A percentile compares a stretch with the other conserved stretches of the same genome.
These are phyloP conservation scores for Sinotaia quadrata DNA, from an alignment of 2,888 invertebrate genomes.

Conservation along the genomic window DNA sequence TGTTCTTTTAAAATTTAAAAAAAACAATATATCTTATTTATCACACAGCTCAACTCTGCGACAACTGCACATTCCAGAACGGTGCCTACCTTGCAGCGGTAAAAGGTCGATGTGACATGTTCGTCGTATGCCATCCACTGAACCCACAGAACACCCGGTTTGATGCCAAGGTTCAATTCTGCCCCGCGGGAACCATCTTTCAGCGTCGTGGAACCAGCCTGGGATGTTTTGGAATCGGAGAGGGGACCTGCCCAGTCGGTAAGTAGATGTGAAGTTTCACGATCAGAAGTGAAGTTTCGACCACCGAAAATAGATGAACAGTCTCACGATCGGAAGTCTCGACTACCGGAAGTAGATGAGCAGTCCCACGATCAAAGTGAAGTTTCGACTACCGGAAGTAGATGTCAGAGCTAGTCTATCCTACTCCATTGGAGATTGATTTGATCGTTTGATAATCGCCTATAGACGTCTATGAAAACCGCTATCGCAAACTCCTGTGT, in stretches of 20 bases:
- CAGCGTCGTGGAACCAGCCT: constrained; percentile 4
- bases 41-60: constrained; percentile 35
- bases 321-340: too few relatives aligned
- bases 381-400: too few relatives aligned
- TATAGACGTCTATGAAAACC: too few relatives aligned
- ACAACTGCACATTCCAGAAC: constrained; percentile 36
- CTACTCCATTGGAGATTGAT: too few relatives aligned
- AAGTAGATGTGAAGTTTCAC: too few relatives aligned
- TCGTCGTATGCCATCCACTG: constrained; percentile 32
- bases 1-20: neutral
- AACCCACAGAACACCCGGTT: neutral
- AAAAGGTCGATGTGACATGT: constrained; percentile 36
- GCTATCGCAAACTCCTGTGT: too few relatives aligned
- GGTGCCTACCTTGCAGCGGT: constrained; percentile 38
- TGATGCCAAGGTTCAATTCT: constrained; percentile 25
- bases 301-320: too few relatives aligned
- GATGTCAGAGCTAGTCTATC: too few relatives aligned
- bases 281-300: too few relatives aligned
- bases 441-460: too few relatives aligned
- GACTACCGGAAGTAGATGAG: too few relatives aligned
- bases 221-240: constrained; percentile 25
- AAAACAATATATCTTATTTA: neutral
- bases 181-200: constrained; percentile 35
- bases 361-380: too few relatives aligned
- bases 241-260: constrained; percentile 31